A percentile compares a stretch with the other conserved stretches of the same genome.
Conservation (phyloP, 1,140 invertebrate genomes). For the Leptinotarsa undecemlineata region DNA sequence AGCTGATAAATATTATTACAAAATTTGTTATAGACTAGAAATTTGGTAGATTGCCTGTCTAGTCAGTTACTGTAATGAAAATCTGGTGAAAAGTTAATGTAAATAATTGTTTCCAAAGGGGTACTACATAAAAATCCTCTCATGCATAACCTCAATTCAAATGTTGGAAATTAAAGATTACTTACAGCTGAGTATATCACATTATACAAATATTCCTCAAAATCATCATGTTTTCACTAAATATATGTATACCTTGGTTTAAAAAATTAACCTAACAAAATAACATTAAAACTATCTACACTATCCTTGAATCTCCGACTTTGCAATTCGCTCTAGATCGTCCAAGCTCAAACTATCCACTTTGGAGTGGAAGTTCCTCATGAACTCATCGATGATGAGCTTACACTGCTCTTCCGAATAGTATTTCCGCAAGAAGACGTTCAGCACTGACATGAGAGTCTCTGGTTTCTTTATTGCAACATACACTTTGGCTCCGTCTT, state of each 20-base stretch:
- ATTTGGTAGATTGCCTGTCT: too few relatives aligned
- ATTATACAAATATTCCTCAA: too few relatives aligned
- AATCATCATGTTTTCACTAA: too few relatives aligned
- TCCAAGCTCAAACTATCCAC: slow-evolving; percentile 58
- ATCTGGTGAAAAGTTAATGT: too few relatives aligned
- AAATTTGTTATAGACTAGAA: too few relatives aligned
- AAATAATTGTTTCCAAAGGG: too few relatives aligned
- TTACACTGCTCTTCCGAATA: slow-evolving; percentile 58
- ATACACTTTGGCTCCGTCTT: slow-evolving; percentile 59
- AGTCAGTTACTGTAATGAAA: too few relatives aligned
- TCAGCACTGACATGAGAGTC: slow-evolving; percentile 53
- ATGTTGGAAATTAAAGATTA: too few relatives aligned
- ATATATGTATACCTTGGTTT: background rate
- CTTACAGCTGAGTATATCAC: too few relatives aligned
- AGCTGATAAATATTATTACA: too few relatives aligned
- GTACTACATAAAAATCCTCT: too few relatives aligned
- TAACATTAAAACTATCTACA: background rate
- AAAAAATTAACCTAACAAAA: background rate
- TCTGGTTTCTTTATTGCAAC: slow-evolving; percentile 59
- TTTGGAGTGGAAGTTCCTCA: slow-evolving; percentile 58
- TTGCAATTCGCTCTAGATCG: slow-evolving; percentile 58
- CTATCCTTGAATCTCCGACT: slow-evolving; percentile 21
- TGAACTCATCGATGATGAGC: slow-evolving; percentile 56
- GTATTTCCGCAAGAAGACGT: slow-evolving; percentile 56
- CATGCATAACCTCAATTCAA: too few relatives aligned